Percentiles rank a stretch among this genome's conserved stretches.
Evolutionary conservation across 2,113 vertebrate genomes (phyloP).

Genomic region (Uropsilus gracilis): DNA sequence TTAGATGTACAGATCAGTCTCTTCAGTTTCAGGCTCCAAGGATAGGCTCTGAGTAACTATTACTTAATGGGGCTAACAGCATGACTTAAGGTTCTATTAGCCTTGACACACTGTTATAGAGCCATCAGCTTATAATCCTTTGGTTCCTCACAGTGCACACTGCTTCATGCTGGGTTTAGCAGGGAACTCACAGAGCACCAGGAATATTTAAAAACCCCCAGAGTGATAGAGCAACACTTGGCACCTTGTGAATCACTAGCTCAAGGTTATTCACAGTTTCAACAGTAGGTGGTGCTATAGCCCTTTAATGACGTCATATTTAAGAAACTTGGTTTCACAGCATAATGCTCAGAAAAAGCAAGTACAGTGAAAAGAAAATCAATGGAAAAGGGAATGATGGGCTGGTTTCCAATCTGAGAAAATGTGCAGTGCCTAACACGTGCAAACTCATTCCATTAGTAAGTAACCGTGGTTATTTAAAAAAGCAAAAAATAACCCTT

Average conservation of each 20-base stretch:
- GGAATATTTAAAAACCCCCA: neutral
- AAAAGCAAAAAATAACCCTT: neutral
- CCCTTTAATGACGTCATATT: neutral
- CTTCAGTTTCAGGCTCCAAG: neutral
- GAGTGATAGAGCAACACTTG: neutral
- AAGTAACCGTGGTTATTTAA: neutral
- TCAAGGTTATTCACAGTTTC: constrained; percentile 34
- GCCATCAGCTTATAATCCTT: neutral
- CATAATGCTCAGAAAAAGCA: neutral
- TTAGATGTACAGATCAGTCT: neutral
- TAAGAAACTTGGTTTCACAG: neutral
- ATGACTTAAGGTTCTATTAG: neutral
- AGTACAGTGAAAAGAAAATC: neutral
- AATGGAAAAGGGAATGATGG: neutral
- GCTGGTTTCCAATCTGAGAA: neutral
- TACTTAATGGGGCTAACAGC: neutral
- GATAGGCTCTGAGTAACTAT: neutral
- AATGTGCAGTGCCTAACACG: neutral
- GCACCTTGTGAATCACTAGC: neutral
- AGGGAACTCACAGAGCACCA: neutral
- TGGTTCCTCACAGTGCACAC: neutral
- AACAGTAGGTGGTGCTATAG: constrained; percentile 58
- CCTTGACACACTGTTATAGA: neutral
- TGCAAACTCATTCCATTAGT: neutral
- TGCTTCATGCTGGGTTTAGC: neutral